Evolutionary conservation across 1,140 invertebrate genomes (phyloP).

Genomic region (Apis mellifera): Amel_HAv3.1 CM009931.2:21615001-21615500

Average conservation of each 20-base stretch:
- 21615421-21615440: too few relatives aligned
- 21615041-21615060: background rate
- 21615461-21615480: too few relatives aligned
- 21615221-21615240: background rate
- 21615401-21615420: background rate
- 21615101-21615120: background rate
- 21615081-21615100: conserved; percentile 10
- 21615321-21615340: background rate
- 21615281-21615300: background rate
- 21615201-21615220: too few relatives aligned
- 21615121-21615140: too few relatives aligned
- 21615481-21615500: too few relatives aligned
- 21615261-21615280: background rate
- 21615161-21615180: too few relatives aligned
- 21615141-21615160: background rate
- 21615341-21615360: conserved; percentile 12
- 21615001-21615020: background rate
- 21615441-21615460: too few relatives aligned
- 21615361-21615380: conserved; percentile 15
- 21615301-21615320: background rate
- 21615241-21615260: background rate
- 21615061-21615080: background rate
- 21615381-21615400: conserved; percentile 26
- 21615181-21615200: too few relatives aligned
- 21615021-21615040: conserved; percentile 9